Evolutionary conservation across 2,113 vertebrate genomes (phyloP), one percentile per base, ranked within the genome.

Genomic region (Ptilonorhynchus violaceus): DNA sequence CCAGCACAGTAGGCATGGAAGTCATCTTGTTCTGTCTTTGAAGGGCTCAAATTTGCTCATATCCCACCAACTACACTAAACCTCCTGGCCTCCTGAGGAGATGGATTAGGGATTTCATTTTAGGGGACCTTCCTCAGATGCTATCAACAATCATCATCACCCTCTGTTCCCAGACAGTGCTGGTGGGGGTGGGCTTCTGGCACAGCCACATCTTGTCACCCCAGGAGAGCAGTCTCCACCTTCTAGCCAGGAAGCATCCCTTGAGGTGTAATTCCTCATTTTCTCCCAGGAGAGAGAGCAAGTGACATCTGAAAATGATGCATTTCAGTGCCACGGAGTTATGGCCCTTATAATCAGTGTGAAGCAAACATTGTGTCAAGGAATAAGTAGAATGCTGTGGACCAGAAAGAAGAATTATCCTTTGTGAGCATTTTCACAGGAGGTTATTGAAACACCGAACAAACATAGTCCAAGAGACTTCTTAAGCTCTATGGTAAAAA

Each of bases 401-500:
- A 87, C 44, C 31, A 85, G 79, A 86, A 92, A 86, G 53, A 93
- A 78, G 18, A 87, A 53, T 52, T 91, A 81, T 53, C 20, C 53
- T 89, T 76, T 53, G 37, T 3, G 1, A 80, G 37, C 24, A 28
- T 66, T 93, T 92, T 74, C 49, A 35, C 44, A 60, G 52, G n/a
- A 91, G 31, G 41, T 33, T 87, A 64, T 58, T 81, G 73, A 93
- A 96, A 77, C 52, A 68, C 18, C 3, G 4, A 64, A 59, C 24
- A 86, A 77, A 69, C 17, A 60, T 14, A 44, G 47, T 55, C 68
- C 2, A 5, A 88, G 73, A 81, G 25, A 69, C 20, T 82, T 56
- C 46, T 63, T 81, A 78, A 87, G 24, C 56, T 79, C 4, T 58
- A 68, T 41, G 41, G 19, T 23, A 70, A 80, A 74, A 78, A n/a